Conservation (phyloP, 2,113 vertebrate genomes). For the Xiphophorus couchianus region DNA sequence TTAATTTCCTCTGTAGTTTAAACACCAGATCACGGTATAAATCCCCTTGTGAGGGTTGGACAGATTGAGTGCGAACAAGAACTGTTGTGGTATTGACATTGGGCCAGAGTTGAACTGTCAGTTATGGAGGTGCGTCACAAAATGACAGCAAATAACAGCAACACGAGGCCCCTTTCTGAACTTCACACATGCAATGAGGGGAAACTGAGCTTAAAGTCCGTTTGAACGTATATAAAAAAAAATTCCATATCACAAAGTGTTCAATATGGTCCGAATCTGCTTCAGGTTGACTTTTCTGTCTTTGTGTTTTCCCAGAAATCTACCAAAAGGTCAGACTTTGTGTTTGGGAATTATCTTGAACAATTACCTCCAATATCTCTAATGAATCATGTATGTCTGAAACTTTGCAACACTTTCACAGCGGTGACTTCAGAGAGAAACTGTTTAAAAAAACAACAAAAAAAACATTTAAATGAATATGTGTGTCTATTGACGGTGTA, state of each 20-base stretch:
- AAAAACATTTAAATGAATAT: not conserved
- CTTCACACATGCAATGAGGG: slow-evolving; percentile 16
- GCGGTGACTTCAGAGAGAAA: not conserved
- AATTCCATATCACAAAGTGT: not conserved
- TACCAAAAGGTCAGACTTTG: not conserved
- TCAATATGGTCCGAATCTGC: not conserved
- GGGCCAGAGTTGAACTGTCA: slow-evolving; percentile 59
- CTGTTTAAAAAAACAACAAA: too few species aligned
- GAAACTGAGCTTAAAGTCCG: slow-evolving; percentile 16
- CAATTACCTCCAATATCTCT: not conserved
- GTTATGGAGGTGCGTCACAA: slow-evolving; percentile 68
- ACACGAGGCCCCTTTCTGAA: slow-evolving; percentile 23
- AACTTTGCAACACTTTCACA: not conserved
- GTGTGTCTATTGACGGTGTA: not conserved
- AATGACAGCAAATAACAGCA: slow-evolving; percentile 60
- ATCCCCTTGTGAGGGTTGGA: slow-evolving; percentile 31
- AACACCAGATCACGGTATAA: slow-evolving; percentile 49
- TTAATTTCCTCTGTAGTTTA: slow-evolving; percentile 65
- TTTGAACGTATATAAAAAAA: not conserved
- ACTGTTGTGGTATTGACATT: slow-evolving; percentile 64
- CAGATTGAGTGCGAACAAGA: slow-evolving; percentile 50
- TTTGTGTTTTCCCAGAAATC: slow-evolving; percentile 6
- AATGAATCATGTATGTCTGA: not conserved
- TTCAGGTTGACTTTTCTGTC: not conserved
- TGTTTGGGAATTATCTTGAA: not conserved